phyloP scores from a whole-genome alignment of 2,888 invertebrate genomes.

The Tipula confusa region DNA sequence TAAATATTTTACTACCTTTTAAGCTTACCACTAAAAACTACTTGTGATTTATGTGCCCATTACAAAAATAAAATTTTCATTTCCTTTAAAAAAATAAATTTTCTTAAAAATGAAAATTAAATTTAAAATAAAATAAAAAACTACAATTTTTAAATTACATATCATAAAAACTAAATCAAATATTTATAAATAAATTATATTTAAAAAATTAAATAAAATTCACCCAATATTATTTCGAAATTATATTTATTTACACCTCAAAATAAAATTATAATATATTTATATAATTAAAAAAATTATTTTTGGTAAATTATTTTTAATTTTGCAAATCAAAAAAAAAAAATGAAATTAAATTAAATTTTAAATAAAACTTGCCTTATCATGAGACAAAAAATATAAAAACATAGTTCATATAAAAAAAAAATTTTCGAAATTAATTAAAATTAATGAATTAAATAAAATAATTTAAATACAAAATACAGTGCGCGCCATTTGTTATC shows the following conservation, averaged over 20 bases:
- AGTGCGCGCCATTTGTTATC: background rate
- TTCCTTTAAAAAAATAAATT: background rate
- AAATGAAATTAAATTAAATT: background rate
- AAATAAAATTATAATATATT: background rate
- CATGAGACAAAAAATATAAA: constrained; percentile 25
- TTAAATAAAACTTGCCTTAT: background rate
- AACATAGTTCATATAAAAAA: background rate
- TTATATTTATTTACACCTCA: constrained; percentile 7
- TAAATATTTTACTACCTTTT: background rate
- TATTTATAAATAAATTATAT: constrained; percentile 3
- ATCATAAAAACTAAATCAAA: background rate
- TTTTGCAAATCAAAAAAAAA: background rate
- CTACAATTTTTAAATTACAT: constrained; percentile 9
- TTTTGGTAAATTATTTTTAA: background rate
- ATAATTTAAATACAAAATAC: background rate
- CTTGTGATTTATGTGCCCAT: constrained; percentile 12
- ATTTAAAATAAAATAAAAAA: background rate
- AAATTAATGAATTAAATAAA: background rate
- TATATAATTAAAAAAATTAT: background rate
- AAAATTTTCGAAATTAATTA: too few relatives aligned
- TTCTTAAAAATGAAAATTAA: background rate
- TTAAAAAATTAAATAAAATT: background rate
- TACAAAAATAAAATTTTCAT: background rate
- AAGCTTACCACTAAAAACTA: background rate
- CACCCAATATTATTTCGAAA: background rate